A percentile compares a stretch with the other conserved stretches of the same genome.
phyloP scores from a whole-genome alignment of 2,888 invertebrate species.

The Caenorhabditis virilis region DNA sequence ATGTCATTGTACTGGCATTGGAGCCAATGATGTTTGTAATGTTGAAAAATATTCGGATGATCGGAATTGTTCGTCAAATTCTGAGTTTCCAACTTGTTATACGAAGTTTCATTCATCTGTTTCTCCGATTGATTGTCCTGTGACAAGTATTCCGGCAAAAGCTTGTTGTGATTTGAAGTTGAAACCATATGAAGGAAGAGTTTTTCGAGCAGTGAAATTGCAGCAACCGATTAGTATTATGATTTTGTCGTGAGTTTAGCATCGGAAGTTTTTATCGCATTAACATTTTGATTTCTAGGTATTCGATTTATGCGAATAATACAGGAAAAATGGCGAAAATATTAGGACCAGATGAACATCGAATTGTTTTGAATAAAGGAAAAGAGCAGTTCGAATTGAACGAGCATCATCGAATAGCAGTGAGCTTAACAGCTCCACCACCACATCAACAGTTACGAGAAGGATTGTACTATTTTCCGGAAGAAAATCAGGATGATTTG shows the following conservation, averaged over 20 bases:
- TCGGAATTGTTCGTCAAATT: slow-evolving; percentile 25
- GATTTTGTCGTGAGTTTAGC: slow-evolving; percentile 6
- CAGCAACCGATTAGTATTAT: slow-evolving; percentile 30
- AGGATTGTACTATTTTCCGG: slow-evolving; percentile 37
- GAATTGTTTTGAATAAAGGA: slow-evolving; percentile 20
- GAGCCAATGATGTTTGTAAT: slow-evolving; percentile 28
- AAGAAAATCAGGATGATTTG: slow-evolving; percentile 31
- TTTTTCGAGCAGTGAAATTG: slow-evolving; percentile 32
- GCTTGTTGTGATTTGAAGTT: slow-evolving; percentile 35
- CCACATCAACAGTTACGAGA: slow-evolving; percentile 35
- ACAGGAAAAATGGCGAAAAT: slow-evolving; percentile 30
- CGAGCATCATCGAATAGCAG: slow-evolving; percentile 28
- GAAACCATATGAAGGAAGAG: slow-evolving; percentile 21
- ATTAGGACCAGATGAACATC: slow-evolving; percentile 22
- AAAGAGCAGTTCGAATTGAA: slow-evolving; percentile 35
- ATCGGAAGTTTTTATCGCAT: not conserved
- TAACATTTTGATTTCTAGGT: slow-evolving; percentile 18
- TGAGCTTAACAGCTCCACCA: slow-evolving; percentile 23
- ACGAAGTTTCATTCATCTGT: slow-evolving; percentile 34
- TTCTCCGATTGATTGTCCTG: slow-evolving; percentile 28
- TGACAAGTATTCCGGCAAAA: slow-evolving; percentile 31
- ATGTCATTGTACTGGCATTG: slow-evolving; percentile 31
- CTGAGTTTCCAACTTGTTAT: slow-evolving; percentile 33
- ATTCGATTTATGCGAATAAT: slow-evolving; percentile 33
- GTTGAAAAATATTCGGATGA: slow-evolving; percentile 36